phyloP scores from a whole-genome alignment of 2,797 vertebrate species.

The Microctenopoma stevenorrisi region DNA sequence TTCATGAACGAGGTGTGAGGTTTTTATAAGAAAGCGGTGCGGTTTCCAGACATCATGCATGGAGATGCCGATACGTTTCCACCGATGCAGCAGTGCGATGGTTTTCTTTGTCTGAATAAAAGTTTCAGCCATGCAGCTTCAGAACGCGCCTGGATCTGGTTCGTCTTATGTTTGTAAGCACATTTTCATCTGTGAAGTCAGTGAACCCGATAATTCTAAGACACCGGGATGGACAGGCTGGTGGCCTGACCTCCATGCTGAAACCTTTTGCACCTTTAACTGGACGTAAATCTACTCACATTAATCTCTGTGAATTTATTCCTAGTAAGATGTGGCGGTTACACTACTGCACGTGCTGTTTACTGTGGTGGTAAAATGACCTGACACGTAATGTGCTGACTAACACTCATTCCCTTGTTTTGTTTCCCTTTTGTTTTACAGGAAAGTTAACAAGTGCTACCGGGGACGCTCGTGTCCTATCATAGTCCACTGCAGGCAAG shows the following conservation, averaged over 20 bases:
- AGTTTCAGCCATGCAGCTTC: neutral
- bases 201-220: too few species aligned
- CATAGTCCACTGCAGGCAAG: slow-evolving; percentile 99
- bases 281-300: too few species aligned
- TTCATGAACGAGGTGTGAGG: slow-evolving; percentile 29
- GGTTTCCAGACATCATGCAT: neutral
- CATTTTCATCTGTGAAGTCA: neutral
- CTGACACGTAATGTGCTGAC: neutral
- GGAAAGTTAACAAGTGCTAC: slow-evolving; percentile 99
- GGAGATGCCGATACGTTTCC: neutral
- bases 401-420: slow-evolving; percentile 51
- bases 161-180: neutral
- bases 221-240: too few species aligned
- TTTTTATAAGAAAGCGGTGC: neutral
- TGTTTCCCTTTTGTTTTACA: slow-evolving; percentile 83
- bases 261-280: too few species aligned
- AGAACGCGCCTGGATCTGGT: neutral
- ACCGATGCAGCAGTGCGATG: neutral
- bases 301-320: neutral
- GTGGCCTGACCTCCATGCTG: too few species aligned
- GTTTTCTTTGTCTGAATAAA: neutral
- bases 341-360: neutral
- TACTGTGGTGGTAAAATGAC: neutral
- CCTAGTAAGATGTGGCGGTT: neutral
- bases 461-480: slow-evolving; percentile 97